Base-by-base conservation (phyloP, 2,797 vertebrate genomes). In the Poeciliopsis turneri region DNA sequence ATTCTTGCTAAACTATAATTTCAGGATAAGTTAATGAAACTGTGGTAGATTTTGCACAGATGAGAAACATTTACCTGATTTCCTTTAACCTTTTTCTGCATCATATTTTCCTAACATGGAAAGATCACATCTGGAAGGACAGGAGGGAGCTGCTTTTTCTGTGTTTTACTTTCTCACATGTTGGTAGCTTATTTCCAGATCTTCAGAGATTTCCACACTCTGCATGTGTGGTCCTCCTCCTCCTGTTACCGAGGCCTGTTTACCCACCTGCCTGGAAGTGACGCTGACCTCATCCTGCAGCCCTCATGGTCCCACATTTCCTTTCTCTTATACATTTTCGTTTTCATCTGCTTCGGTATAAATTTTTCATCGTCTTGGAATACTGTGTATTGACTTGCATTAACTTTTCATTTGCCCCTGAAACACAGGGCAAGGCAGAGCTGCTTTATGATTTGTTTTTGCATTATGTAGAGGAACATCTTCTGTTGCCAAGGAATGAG, bases 221-320 rank as follows among this genome's bases (percentile, higher is more conserved):
- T 81, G 82, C 77, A 45, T 81, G 85, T 90, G 91, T 88, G 92
- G 90, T 87, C 70, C 23, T 59, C 68, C 23, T 59, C 68, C 47
- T 74, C 82, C 77, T 25, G 71, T 80, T 82, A 75, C 78, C 0
- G 10, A 69, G 45, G 66, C 45, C 66, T 86, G 87, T 87, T 92
- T 87, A 79, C 84, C 76, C 87, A 92, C 87, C 90, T 89, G 41
- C 43, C 41, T 70, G 36, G 64, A 28, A 68, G 64, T 11, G 68
- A 70, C 12, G 13, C 41, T 28, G 25, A 72, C 59, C 49, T 83
- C 76, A 47, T 82, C 80, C 78, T 53, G 18, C 80, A 66, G 82
- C 71, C 76, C 64, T 72, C 1, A 0, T 53, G 78, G 78, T 66
- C 80, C 28, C 41, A 28, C 25, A 28, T 45, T 70, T 45, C 2